Evolutionary conservation across 1,140 invertebrate species (phyloP).

Genomic region (Zaprionus gabonicus): DNA sequence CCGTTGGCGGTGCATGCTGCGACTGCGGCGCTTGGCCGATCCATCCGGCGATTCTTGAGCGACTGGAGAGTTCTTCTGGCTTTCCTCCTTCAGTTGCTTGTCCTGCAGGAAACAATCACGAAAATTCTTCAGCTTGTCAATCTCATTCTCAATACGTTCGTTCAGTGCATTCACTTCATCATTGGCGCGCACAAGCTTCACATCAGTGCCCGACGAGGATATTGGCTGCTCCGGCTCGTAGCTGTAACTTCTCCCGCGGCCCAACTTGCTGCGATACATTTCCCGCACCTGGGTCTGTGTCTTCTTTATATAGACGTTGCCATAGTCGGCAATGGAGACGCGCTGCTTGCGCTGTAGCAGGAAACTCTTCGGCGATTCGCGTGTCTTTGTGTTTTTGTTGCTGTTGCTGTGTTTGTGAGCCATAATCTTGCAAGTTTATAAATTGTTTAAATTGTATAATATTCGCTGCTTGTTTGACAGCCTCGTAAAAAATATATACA

Average conservation of each 20-base stretch:
- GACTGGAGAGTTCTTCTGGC: not conserved
- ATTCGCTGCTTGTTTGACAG: not conserved
- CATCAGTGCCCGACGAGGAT: conserved; percentile 1
- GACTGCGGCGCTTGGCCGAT: not conserved
- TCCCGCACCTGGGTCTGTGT: conserved; percentile 33
- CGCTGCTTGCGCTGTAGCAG: conserved; percentile 43
- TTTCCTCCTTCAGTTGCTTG: not conserved
- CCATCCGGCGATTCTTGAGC: not conserved
- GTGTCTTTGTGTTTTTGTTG: not conserved
- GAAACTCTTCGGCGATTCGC: conserved; percentile 24
- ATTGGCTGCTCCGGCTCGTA: not conserved
- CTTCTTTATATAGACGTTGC: conserved; percentile 30
- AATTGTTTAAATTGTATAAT: not conserved
- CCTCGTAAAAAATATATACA: not conserved
- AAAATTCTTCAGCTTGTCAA: conserved; percentile 42
- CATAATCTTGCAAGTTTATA: not conserved
- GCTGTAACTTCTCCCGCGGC: not conserved
- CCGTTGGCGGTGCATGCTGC: not conserved
- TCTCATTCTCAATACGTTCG: conserved; percentile 47
- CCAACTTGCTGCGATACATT: not conserved
- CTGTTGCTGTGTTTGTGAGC: not conserved
- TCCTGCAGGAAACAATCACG: conserved; percentile 3
- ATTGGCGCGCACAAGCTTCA: conserved; percentile 23
- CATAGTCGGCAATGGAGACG: conserved; percentile 17
- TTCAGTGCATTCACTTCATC: conserved; percentile 31